Evolutionary conservation across 2,888 invertebrate genomes (phyloP).

Genomic region (Shargacucullia verbasci): DNA sequence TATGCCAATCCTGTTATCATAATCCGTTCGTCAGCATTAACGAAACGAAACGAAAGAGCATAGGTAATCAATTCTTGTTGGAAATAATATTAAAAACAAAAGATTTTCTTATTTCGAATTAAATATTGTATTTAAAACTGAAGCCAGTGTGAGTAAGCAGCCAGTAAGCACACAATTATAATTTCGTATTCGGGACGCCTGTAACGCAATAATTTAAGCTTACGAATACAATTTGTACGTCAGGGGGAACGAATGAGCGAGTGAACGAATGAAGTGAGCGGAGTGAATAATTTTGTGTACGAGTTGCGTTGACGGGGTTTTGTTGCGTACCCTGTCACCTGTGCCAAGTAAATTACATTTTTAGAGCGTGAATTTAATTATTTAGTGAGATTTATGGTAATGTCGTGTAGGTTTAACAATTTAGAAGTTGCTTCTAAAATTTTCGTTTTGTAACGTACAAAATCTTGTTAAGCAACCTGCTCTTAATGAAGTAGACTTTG

Average conservation of each 20-base stretch:
- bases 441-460: not conserved
- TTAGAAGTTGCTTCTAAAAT: conserved; percentile 2
- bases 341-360: conserved; percentile 55
- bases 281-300: conserved; percentile 76
- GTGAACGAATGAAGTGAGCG: conserved; percentile 77
- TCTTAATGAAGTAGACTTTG: too few relatives aligned
- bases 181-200: conserved; percentile 69
- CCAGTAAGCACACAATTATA: conserved; percentile 67
- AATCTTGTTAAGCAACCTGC: conserved; percentile 18
- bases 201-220: conserved; percentile 78
- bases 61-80: too few relatives aligned
- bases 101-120: conserved; percentile 4
- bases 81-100: too few relatives aligned
- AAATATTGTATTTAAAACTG: conserved; percentile 17
- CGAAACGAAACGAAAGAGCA: too few relatives aligned
- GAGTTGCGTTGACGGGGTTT: conserved; percentile 63
- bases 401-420: conserved; percentile 16
- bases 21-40: too few relatives aligned
- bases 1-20: too few relatives aligned
- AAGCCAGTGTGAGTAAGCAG: conserved; percentile 39
- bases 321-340: conserved; percentile 56
- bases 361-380: conserved; percentile 54
- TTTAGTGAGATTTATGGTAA: conserved; percentile 47
- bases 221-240: conserved; percentile 80
- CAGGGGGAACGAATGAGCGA: conserved; percentile 71